phyloP scores from a whole-genome alignment of 2,113 vertebrate species.

The Oplegnathus fasciatus region DNA sequence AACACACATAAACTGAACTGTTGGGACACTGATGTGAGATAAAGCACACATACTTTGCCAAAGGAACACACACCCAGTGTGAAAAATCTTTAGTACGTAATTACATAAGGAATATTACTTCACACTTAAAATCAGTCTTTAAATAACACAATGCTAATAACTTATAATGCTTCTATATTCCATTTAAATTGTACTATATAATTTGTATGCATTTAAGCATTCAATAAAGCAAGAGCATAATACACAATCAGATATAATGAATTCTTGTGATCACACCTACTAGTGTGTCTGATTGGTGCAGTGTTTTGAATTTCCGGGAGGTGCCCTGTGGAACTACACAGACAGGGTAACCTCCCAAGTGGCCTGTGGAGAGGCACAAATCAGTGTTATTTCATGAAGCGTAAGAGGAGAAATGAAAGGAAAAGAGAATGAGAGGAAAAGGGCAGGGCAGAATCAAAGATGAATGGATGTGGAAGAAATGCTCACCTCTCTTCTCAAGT shows the following conservation, averaged over 20 bases:
- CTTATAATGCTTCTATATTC: not conserved
- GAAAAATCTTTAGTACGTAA: not conserved
- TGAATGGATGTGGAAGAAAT: slow-evolving; percentile 57
- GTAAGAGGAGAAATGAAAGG: slow-evolving; percentile 33
- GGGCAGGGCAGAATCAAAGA: slow-evolving; percentile 57
- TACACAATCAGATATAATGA: slow-evolving; percentile 47
- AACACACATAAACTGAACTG: not conserved
- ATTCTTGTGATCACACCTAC: slow-evolving; percentile 43
- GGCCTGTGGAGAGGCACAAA: slow-evolving; percentile 55
- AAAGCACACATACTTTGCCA: not conserved
- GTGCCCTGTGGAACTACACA: slow-evolving; percentile 30
- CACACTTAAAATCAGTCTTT: not conserved
- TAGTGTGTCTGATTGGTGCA: slow-evolving; percentile 63
- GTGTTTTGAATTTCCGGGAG: slow-evolving; percentile 49
- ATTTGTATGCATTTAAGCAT: not conserved
- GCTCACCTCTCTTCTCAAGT: slow-evolving; percentile 39
- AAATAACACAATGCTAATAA: not conserved
- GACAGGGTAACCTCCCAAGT: slow-evolving; percentile 41
- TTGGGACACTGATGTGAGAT: not conserved
- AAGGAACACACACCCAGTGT: not conserved
- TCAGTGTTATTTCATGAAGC: slow-evolving; percentile 59
- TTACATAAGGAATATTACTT: not conserved
- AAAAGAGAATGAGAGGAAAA: slow-evolving; percentile 37
- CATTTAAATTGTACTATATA: not conserved
- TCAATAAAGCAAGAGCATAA: slow-evolving; percentile 28